Percentiles rank a stretch among this genome's conserved stretches.
Evolutionary conservation across 2,113 vertebrate genomes (phyloP).

Genomic region (Gobius niger): DNA sequence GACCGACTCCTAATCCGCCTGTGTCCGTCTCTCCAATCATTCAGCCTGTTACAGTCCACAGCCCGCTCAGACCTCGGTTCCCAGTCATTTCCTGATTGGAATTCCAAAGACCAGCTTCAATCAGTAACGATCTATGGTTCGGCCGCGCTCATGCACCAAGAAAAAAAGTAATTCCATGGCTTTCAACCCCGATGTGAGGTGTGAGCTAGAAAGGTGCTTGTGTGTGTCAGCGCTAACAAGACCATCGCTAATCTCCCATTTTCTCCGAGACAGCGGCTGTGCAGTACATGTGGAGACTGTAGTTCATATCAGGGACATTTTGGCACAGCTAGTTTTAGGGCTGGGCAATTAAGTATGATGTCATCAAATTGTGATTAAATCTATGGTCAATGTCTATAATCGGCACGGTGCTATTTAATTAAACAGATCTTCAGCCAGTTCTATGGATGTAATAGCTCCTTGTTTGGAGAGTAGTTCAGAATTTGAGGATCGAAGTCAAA

Average conservation of each 20-base stretch:
- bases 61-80: constrained; percentile 9
- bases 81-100: constrained; percentile 41
- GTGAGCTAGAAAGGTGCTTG: not conserved
- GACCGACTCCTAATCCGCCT: not conserved
- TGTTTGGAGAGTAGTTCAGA: too few species aligned
- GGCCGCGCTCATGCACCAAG: constrained; percentile 4
- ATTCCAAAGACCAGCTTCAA: constrained; percentile 26
- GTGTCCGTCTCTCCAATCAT: not conserved
- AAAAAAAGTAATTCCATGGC: constrained; percentile 19
- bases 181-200: not conserved
- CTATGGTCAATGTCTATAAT: too few species aligned
- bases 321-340: not conserved
- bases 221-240: constrained; percentile 4
- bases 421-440: too few species aligned
- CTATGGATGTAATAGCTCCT: too few species aligned
- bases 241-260: not conserved
- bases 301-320: constrained; percentile 12
- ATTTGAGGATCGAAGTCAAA: too few species aligned
- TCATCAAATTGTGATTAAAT: too few species aligned
- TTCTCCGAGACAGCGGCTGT: not conserved
- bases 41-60: constrained; percentile 8
- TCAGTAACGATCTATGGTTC: constrained; percentile 18
- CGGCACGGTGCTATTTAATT: too few species aligned
- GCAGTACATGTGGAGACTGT: not conserved
- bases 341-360: too few species aligned